Base-by-base conservation (phyloP, 2,888 invertebrate genomes). In the Drosophila ustulata region DNA sequence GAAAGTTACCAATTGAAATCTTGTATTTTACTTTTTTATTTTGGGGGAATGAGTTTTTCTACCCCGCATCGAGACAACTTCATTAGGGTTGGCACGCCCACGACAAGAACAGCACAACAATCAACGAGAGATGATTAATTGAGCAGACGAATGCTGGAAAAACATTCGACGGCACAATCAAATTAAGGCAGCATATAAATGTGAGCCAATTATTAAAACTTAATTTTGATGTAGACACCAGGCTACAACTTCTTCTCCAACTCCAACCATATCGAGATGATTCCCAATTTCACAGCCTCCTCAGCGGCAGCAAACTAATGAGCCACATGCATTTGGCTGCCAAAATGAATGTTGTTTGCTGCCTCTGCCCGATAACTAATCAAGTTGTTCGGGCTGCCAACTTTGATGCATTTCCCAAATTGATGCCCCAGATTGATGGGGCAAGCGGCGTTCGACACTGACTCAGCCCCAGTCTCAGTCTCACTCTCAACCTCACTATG, bases 341-440 rank as follows among this genome's bases (percentile, higher is more conserved):
- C 66, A 71, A 78, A 78, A 76, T 45, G 32, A 58, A 66, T 71
- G 61, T 64, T 39, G 62, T 7, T 43, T 70, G 4, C 37, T 37
- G 32, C 32, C 9, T n/a, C 51, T 71, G 77, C 62, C 66, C 59
- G 61, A 75, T 75, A 84, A 75, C 82, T 86, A 84, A 84, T 87
- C 84, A 86, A 87, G 84, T 82, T 87, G 84, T 86, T 86, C 78
- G 66, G 79, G 82, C 81, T 84, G 87, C 75, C 77, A 80, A 78
- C 78, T 83, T 71, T 81, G 82, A 86, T 83, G 82, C 82, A 83
- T 83, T 86, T 81, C 81, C 79, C 79, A 83, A 86, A 84, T 86
- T 83, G 83, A 83, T 83, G 83, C 77, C 83, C 83, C 66, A 83
- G 83, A 83, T 83, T 83, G 83, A 86, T 83, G 86, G 81, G 83